Conservation (phyloP, 2,797 vertebrate genomes). For the Octomys mimax region DNA sequence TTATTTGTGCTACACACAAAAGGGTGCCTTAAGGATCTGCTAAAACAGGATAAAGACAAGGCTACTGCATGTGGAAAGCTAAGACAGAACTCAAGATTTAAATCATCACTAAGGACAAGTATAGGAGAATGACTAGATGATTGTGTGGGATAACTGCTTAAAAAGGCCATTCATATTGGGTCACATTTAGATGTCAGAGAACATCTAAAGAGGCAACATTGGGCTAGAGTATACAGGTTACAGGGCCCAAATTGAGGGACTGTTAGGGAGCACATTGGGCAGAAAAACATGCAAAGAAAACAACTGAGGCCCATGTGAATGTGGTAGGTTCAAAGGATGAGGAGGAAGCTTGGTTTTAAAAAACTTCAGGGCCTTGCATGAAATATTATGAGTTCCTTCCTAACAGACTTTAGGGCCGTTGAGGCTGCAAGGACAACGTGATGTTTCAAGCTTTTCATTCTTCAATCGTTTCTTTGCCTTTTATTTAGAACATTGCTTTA, state of each 20-base stretch:
- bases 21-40: not conserved
- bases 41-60: not conserved
- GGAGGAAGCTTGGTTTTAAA: not conserved
- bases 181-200: not conserved
- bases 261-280: not conserved
- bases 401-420: not conserved
- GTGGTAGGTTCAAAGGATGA: not conserved
- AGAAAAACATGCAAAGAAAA: not conserved
- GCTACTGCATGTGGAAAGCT: not conserved
- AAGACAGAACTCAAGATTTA: conserved; percentile 38
- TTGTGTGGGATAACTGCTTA: not conserved
- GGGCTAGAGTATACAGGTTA: not conserved
- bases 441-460: conserved; percentile 52
- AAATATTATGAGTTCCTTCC: not conserved
- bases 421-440: not conserved
- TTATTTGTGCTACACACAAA: not conserved
- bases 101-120: not conserved
- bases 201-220: not conserved
- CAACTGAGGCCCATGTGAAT: not conserved
- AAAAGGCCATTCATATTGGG: not conserved
- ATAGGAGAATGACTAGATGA: not conserved
- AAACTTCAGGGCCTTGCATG: not conserved
- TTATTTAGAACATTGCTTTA: conserved; percentile 71
- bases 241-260: not conserved
- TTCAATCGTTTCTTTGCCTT: conserved; percentile 42